phyloP scores from a whole-genome alignment of 92 coral and sea anemone genomes.

The Metridium senile region DNA sequence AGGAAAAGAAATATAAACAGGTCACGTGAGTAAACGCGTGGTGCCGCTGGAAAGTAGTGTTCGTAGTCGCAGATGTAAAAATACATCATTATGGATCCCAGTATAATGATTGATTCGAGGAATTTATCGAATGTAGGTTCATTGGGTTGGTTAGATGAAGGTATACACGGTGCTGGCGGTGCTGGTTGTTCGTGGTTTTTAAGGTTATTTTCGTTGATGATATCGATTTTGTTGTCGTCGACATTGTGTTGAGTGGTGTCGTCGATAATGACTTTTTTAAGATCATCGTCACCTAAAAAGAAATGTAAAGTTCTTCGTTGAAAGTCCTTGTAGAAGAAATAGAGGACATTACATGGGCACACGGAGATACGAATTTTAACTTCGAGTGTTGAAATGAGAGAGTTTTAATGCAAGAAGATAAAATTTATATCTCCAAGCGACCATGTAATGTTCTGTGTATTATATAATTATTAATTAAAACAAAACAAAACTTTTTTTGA shows the following conservation, averaged over 20 bases:
- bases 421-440: no score
- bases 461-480: no score
- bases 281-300: background rate
- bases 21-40: slow-evolving; percentile 89
- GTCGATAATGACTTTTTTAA: background rate
- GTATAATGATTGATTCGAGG: slow-evolving; percentile 36
- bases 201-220: no score
- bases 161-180: background rate
- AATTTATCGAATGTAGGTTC: slow-evolving; percentile 56
- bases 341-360: no score
- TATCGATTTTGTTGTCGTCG: background rate
- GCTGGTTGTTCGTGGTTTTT: background rate
- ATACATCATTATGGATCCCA: slow-evolving; percentile 69
- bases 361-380: no score
- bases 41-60: slow-evolving; percentile 79
- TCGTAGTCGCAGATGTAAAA: slow-evolving; percentile 79
- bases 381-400: no score
- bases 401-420: no score
- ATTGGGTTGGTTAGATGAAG: background rate
- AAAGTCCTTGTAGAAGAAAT: no score
- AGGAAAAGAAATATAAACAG: slow-evolving; percentile 65
- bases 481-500: no score
- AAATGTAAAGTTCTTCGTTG: background rate
- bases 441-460: no score
- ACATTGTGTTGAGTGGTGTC: background rate